phyloP scores from a whole-genome alignment of 2,113 vertebrate genomes.

The Psophia crepitans region DNA sequence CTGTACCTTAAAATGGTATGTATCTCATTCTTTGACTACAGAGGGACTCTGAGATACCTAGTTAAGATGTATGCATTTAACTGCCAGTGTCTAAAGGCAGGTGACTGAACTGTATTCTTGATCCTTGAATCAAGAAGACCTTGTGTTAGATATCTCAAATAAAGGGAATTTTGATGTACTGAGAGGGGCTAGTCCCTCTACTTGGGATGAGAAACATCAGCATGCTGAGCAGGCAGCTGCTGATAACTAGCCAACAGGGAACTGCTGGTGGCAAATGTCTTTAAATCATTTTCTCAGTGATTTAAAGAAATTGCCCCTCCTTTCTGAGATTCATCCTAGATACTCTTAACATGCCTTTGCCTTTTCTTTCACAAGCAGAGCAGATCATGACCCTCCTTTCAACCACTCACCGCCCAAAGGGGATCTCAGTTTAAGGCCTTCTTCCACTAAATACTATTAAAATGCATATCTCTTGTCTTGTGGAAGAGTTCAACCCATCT shows the following conservation, averaged over 20 bases:
- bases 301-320: background rate
- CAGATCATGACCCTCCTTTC: background rate
- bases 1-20: background rate
- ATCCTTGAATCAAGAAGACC: background rate
- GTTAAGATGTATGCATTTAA: background rate
- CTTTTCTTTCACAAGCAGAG: background rate
- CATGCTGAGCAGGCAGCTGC: background rate
- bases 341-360: background rate
- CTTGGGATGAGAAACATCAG: background rate
- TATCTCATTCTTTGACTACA: background rate
- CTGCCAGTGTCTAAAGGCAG: background rate
- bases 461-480: background rate
- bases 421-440: background rate
- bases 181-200: background rate
- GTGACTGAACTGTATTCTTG: background rate
- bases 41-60: background rate
- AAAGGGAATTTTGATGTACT: background rate
- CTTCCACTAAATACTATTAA: background rate
- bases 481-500: background rate
- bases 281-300: background rate
- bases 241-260: background rate
- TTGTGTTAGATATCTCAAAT: background rate
- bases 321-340: background rate
- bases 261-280: background rate
- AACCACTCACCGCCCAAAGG: background rate